Evolutionary conservation across 2,888 invertebrate genomes (phyloP), one percentile per base, ranked within the genome.

Genomic region (Pandemis heparana): DNA sequence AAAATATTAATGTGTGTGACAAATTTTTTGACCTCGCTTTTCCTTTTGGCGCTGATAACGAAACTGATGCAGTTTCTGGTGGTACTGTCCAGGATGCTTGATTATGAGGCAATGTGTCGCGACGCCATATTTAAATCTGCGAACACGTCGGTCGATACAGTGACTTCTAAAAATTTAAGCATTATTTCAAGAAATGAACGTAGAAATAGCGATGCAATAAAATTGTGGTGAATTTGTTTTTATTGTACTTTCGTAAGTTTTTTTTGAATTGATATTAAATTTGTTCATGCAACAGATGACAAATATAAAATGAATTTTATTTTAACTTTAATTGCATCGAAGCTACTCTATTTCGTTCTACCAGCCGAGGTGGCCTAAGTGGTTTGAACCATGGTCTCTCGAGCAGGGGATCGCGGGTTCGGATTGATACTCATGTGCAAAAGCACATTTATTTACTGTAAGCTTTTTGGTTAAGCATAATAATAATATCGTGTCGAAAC

Each of bases 21-120:
- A 0, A 87, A 84, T 75, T 85, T 87, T 14, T 77, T 86, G 10
- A 78, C 87, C 56, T 78, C 84, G 2, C 6, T 88, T 0, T 91
- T 84, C 70, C 77, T 89, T 4, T 77, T 89, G 9, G 72, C 88
- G 51, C 63, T 89, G 7, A 87, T 91, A 66, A 88, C 88, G 70
- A 87, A 88, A 74, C 75, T 91, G 2, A 75, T 81, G 23, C 79
- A 85, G 16, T 85, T 84, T 60, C 70, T 85, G 1, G 81, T 86
- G 7, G 79, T 77, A 1, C 80, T 91, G 4, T 90, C 91, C 41
- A 80, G 87, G 7, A 76, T 91, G 51, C 72, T 92, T 1, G 92
- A 92, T 71, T 92, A 88, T 76, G 92, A 92, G 75, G 61, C 90
- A 0, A 91, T 90, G 92, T 92, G 91, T 73, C 79, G 91, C 75